Evolutionary conservation across 2,113 vertebrate species (phyloP), one percentile per base, ranked within the genome.

Genomic region (Hirundichthys speculiger): DNA sequence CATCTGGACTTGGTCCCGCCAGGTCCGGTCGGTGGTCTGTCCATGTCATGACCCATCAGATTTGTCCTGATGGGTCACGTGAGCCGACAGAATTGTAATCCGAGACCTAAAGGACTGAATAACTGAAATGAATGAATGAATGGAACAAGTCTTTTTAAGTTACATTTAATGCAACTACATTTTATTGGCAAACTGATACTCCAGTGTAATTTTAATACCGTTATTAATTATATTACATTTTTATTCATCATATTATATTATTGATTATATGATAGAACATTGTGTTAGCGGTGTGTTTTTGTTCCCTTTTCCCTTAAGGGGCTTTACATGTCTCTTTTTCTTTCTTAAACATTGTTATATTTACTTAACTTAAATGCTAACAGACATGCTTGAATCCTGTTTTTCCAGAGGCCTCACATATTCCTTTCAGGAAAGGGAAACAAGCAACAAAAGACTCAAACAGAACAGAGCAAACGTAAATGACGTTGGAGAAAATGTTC

Each of bases 391-490:
- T 39, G 79, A 75, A 82, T 84, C 79, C 80, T 88, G 84, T 89
- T 88, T 87, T 78, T 85, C 69, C 86, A 88, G 74, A 87, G 84
- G 70, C 80, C 74, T 72, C 51, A 60, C 61, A 82, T 78, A 89
- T 79, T 77, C 76, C 77, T 24, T 19, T 52, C 84, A 88, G 90
- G 89, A 92, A 93, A 86, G 52, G 90, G 89, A 92, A 92, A 72
- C 78, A 77, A 82, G 82, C 82, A 88, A 85, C 68, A 74, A 68
- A 73, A 56, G 60, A 58, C 60, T 38, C 57, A 79, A 73, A 76
- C 54, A 75, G 57, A 61, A 24, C 19, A 66, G 54, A 60, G 34
- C 22, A 25, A 50, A 59, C 1, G n/a, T 22, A 11, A 38, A 63
- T 84, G 83, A 83, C 71, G 69, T 73, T 38, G 71, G 54, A 71